A percentile compares a stretch with the other conserved stretches of the same genome.
phyloP scores from a whole-genome alignment of 2,113 vertebrate species.

The Platanista minor region DNA sequence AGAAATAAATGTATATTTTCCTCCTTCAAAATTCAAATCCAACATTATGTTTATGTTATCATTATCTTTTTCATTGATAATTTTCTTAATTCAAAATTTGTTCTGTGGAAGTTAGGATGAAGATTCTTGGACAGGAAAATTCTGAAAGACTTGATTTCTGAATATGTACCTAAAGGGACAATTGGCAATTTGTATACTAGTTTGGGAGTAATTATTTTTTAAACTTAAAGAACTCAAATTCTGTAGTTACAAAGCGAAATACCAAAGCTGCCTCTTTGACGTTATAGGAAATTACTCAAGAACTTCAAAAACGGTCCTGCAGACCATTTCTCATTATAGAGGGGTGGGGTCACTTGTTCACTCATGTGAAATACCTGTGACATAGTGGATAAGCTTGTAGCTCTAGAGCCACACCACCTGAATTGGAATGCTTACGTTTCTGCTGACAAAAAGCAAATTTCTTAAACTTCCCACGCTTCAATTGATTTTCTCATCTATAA shows the following conservation, averaged over 20 bases:
- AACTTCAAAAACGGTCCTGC: neutral
- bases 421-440: neutral
- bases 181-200: neutral
- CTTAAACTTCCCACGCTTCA: neutral
- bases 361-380: neutral
- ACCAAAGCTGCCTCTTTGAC: neutral
- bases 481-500: neutral
- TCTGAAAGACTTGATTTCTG: neutral
- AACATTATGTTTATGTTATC: neutral
- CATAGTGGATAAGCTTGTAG: neutral
- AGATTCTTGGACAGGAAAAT: neutral
- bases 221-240: neutral
- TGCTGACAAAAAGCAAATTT: neutral
- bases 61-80: neutral
- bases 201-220: neutral
- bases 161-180: neutral
- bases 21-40: neutral
- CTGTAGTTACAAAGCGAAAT: neutral
- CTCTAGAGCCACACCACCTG: neutral
- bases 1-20: neutral
- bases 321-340: neutral
- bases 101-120: neutral
- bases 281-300: neutral
- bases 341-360: neutral
- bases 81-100: conserved; percentile 1